phyloP scores from a whole-genome alignment of 2,888 invertebrate genomes.

The Andrena camellia region DNA sequence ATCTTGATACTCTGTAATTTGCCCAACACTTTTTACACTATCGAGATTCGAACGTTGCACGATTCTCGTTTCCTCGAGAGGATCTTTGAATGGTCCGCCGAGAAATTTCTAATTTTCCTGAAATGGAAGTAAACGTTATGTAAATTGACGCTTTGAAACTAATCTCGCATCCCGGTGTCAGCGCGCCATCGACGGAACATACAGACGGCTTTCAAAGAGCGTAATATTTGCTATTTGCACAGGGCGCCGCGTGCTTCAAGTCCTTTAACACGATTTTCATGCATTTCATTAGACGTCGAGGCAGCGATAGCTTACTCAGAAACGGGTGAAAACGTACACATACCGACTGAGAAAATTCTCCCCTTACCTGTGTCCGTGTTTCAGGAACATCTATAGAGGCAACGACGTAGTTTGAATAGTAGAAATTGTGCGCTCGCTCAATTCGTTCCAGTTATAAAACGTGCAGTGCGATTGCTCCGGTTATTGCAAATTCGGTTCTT shows the following conservation, averaged over 20 bases:
- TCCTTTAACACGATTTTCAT: conserved; percentile 6
- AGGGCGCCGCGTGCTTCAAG: background rate
- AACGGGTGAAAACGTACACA: background rate
- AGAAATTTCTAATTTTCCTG: conserved; percentile 25
- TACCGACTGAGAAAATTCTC: background rate
- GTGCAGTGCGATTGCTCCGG: background rate
- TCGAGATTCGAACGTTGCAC: background rate
- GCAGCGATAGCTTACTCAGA: background rate
- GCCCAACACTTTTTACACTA: background rate
- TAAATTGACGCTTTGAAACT: conserved; percentile 30
- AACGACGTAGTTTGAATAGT: background rate
- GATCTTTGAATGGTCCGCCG: background rate
- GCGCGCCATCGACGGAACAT: background rate
- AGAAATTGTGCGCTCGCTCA: background rate
- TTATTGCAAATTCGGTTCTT: background rate
- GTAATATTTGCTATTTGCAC: conserved; percentile 2
- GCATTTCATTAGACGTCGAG: background rate
- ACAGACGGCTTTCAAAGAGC: background rate
- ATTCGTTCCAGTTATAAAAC: background rate
- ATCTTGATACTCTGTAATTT: background rate
- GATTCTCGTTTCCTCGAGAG: background rate
- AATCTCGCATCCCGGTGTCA: conserved; percentile 19
- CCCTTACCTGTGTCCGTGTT: background rate
- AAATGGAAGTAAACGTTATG: conserved; percentile 29
- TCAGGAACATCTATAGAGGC: background rate